phyloP scores from a whole-genome alignment of 2,113 vertebrate genomes.

The Ophiodon elongatus region DNA sequence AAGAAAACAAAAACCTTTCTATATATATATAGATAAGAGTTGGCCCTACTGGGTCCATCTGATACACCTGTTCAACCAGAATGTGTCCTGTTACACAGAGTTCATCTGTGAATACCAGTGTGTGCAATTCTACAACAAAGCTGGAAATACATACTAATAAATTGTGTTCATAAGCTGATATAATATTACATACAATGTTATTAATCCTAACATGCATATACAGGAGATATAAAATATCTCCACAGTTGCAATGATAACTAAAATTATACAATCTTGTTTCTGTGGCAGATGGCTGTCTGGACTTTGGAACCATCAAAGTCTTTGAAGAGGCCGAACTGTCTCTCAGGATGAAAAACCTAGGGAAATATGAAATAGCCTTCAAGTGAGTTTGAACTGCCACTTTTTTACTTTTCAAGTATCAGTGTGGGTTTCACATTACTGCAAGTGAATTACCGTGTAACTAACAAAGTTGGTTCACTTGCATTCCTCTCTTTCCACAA shows the following conservation, averaged over 20 bases:
- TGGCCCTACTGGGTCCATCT: no score
- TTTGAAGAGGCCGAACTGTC: constrained; percentile 83
- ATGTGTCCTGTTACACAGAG: no score
- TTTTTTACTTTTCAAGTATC: not conserved
- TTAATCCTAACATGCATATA: no score
- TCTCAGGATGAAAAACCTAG: constrained; percentile 90
- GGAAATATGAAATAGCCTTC: constrained; percentile 89
- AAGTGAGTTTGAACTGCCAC: constrained; percentile 82
- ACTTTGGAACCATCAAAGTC: constrained; percentile 89
- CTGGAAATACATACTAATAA: no score
- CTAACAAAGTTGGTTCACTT: not conserved
- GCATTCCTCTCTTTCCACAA: constrained; percentile 63
- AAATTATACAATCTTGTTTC: constrained; percentile 10
- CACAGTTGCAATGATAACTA: not conserved
- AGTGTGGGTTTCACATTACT: not conserved
- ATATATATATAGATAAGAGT: no score
- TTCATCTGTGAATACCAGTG: no score
- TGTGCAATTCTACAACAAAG: no score
- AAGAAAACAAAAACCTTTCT: no score
- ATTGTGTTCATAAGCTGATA: no score
- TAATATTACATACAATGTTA: no score
- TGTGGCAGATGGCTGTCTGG: constrained; percentile 85
- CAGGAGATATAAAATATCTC: no score
- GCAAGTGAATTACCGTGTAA: not conserved
- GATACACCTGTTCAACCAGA: no score